Conservation (phyloP, 1,140 invertebrate genomes). For the Anastrepha ludens region DNA sequence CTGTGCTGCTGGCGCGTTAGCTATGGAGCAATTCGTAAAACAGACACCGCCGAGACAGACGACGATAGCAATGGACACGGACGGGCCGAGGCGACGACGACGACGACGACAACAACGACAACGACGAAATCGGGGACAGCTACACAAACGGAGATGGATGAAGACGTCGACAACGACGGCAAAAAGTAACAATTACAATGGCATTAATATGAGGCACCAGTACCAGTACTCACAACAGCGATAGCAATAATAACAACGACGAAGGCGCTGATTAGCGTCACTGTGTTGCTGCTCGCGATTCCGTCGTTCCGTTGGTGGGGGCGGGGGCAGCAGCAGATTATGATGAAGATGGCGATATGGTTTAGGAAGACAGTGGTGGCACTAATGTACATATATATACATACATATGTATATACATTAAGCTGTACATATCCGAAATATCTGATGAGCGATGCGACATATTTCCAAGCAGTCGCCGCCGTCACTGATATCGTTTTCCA, state of each 20-base stretch:
- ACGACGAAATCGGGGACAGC: neutral
- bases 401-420: neutral
- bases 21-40: slow-evolving; percentile 34
- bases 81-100: neutral
- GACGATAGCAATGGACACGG: neutral
- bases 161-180: slow-evolving; percentile 22
- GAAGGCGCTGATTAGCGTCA: slow-evolving; percentile 1
- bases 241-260: neutral
- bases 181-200: slow-evolving; percentile 4
- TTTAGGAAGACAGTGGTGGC: neutral
- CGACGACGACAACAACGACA: neutral
- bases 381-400: neutral
- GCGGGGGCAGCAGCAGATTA: neutral
- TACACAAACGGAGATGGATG: neutral
- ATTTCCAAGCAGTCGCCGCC: neutral
- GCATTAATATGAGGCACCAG: slow-evolving; percentile 5
- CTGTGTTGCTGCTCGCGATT: slow-evolving; percentile 14
- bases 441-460: neutral
- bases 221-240: neutral
- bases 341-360: neutral
- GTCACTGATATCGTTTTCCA: neutral
- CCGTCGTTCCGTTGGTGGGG: neutral
- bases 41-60: slow-evolving; percentile 31
- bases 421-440: neutral
- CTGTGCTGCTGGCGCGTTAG: neutral